Conservation (phyloP, 1,140 invertebrate species). For the Micrasema longulum region DNA sequence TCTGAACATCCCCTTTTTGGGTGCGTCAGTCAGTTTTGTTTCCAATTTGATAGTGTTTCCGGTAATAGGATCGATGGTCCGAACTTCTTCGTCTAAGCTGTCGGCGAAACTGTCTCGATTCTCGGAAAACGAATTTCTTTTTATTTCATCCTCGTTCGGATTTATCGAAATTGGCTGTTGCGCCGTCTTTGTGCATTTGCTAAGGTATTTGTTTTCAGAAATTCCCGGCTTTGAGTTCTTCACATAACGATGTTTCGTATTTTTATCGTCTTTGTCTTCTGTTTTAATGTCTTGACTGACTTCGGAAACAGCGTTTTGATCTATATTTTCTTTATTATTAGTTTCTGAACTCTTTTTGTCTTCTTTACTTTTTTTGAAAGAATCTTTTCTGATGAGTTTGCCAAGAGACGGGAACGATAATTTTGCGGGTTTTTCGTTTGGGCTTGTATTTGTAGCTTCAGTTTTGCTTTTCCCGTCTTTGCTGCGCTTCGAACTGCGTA, state of each 20-base stretch:
- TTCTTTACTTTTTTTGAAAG: constrained; percentile 61
- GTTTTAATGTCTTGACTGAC: constrained; percentile 40
- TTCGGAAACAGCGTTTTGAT: constrained; percentile 51
- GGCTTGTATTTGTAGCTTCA: constrained; percentile 56
- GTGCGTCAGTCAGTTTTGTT: constrained; percentile 1
- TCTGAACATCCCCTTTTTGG: constrained; percentile 56
- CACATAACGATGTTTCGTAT: constrained; percentile 61
- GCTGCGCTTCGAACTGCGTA: constrained; percentile 63
- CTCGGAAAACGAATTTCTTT: constrained; percentile 52
- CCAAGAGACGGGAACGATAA: constrained; percentile 64
- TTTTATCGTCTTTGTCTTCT: constrained; percentile 41
- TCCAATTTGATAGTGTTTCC: constrained; percentile 46
- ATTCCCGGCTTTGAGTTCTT: constrained; percentile 61
- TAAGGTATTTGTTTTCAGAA: constrained; percentile 59
- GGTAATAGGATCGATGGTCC: constrained; percentile 42
- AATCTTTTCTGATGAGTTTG: constrained; percentile 67
- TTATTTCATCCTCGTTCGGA: constrained; percentile 58
- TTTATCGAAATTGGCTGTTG: constrained; percentile 60
- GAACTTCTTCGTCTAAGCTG: constrained; percentile 50
- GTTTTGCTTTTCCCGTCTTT: constrained; percentile 54
- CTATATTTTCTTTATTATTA: constrained; percentile 54
- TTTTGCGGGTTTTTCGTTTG: constrained; percentile 58
- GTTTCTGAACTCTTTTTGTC: constrained; percentile 43
- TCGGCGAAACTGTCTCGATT: constrained; percentile 48
- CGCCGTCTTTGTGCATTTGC: constrained; percentile 45